Base-by-base conservation (phyloP, 2,113 vertebrate species). In the Mormyrus iriodes region DNA sequence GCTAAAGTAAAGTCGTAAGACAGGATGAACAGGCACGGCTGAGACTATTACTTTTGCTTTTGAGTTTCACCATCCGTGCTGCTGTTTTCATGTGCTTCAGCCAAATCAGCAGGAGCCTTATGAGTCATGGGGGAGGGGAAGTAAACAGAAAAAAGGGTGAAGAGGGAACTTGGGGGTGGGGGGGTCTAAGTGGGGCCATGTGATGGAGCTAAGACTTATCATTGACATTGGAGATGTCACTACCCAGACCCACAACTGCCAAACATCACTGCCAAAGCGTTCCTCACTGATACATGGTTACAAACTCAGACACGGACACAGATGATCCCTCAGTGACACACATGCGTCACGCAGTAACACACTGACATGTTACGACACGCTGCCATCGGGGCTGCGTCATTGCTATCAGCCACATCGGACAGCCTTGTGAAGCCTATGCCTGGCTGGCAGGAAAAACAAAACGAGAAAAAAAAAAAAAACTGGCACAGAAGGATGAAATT, bases 401-500 rank as follows among this genome's bases (percentile, higher is more conserved):
- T 69, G 61, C 61, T 10, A 53, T 85, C 52, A n/a, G 61, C 35
- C 85, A 39, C 84, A 55, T 21, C 61, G 21, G 46, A 69, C 35
- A 39, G 58, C 48, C 15, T 31, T 9, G 53, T 49, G 44, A 84
- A 12, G n/a, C 24, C 24, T 51, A 42, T 88, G 89, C 88, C 31
- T 53, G 90, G 88, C n/a, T 73, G 91, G 65, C 89, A 53, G 76
- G 73, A 19, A 19, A 88, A 89, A 89, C 90, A 84, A 92, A 85
- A 2, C 88, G 88, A 83, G 90, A 86, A 9, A 4, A 86, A 1
- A 89, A 89, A 84, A 90, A 88, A 17, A 10, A 89, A 89, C 46
- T 89, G 61, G 89, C 88, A 85, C 88, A 39, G 91, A 89, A 90
- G 24, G 61, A 79, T 83, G 94, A 94, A 94, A 95, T 88, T 89